Conservation (phyloP, 2,797 vertebrate species). For the Ambastaia sidthimunki region DNA sequence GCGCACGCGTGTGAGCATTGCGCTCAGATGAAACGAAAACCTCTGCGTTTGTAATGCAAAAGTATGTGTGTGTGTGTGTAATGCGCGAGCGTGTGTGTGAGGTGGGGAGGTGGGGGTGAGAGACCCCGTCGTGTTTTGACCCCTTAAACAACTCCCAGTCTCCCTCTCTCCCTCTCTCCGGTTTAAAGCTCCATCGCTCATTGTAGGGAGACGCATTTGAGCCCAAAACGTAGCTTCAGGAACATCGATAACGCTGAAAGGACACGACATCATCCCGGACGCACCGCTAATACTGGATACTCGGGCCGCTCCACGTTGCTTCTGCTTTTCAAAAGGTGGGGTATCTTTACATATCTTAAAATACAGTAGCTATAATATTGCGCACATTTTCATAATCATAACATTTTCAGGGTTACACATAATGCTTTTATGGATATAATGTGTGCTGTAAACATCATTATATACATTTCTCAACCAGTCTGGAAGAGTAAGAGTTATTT, state of each 20-base stretch:
- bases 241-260: slow-evolving; percentile 74
- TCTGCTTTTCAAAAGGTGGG: slow-evolving; percentile 42
- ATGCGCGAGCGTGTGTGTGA: slow-evolving; percentile 45
- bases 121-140: slow-evolving; percentile 83
- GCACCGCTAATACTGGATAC: slow-evolving; percentile 57
- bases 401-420: not conserved
- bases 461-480: not conserved
- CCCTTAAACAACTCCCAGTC: slow-evolving; percentile 77
- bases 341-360: slow-evolving; percentile 6
- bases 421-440: not conserved
- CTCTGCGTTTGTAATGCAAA: slow-evolving; percentile 68
- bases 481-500: slow-evolving; percentile 7
- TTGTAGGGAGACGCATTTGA: slow-evolving; percentile 74
- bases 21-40: slow-evolving; percentile 63
- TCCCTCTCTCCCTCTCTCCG: slow-evolving; percentile 59
- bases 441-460: not conserved
- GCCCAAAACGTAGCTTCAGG: slow-evolving; percentile 74
- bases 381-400: not conserved
- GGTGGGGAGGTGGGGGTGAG: slow-evolving; percentile 60
- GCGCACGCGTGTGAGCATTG: slow-evolving; percentile 32
- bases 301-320: slow-evolving; percentile 38
- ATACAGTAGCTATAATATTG: not conserved
- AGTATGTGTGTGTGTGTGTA: slow-evolving; percentile 44
- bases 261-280: slow-evolving; percentile 58
- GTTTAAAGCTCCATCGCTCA: slow-evolving; percentile 75